Evolutionary conservation across 2,797 vertebrate species (phyloP), one percentile per base, ranked within the genome.

Genomic region (Trachops cirrhosus): DNA sequence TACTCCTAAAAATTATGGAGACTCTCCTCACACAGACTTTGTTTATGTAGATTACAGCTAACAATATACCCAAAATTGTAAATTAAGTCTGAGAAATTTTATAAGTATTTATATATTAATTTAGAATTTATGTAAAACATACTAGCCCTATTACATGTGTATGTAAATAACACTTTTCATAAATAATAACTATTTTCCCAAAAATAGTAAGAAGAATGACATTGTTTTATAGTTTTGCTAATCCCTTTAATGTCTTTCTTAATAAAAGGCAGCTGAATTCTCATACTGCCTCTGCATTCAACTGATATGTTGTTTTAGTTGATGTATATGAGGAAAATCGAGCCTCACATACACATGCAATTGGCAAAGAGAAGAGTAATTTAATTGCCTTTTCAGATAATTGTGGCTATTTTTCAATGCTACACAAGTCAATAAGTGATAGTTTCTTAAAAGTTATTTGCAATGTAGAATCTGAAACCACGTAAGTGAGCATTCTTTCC

Each of bases 101-200:
- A 14, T 29, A 84, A 67, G 3, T 77, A 32, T 68, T 74, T 71
- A 57, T 68, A 10, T 75, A 77, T 91, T 52, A 70, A 86, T 80
- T 96, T n/a, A 50, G 34, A 82, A 89, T 79, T 96, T 21, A 57
- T 77, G 29, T 68, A 57, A 93, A 94, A 88, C 10, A 32, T 52
- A 67, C 48, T 83, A 80, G 70, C 24, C 34, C 11, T 82, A 52
- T 52, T 68, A 50, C n/a, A 75, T 91, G 32, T 80, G 89, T 89
- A 62, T 83, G 32, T 71, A 83, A 78, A 62, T 83, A 79, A 94
- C 22, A 48, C 67, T 95, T 95, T 75, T 70, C 91, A 79, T 83
- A 57, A 82, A 74, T 82, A 89, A 84, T 86, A 89, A 84, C 44
- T 68, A 6, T 50, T 84, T 89, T 88, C 54, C 29, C 4, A 2